Evolutionary conservation across 1,140 invertebrate species (phyloP).

Genomic region (Rhizoglyphus robini): DNA sequence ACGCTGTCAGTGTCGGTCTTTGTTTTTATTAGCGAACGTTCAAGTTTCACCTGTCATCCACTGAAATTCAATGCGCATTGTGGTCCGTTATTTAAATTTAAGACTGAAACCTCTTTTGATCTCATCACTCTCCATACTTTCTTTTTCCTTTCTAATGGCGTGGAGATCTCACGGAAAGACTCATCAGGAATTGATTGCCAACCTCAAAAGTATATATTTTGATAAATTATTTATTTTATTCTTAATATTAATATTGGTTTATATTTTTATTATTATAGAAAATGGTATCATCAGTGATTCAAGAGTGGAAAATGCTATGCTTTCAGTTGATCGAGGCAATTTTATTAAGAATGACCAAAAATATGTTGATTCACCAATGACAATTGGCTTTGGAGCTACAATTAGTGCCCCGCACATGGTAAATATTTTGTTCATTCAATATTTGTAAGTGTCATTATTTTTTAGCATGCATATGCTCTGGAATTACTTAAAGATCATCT

Average conservation of each 20-base stretch:
- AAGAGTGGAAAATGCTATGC: slow-evolving; percentile 67
- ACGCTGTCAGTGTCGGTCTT: no score
- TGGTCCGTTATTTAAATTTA: no score
- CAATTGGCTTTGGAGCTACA: slow-evolving; percentile 75
- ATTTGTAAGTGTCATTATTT: background rate
- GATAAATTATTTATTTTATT: background rate
- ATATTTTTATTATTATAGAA: slow-evolving; percentile 38
- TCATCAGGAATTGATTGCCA: slow-evolving; percentile 67
- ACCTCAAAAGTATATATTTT: slow-evolving; percentile 54
- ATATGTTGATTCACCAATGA: slow-evolving; percentile 78
- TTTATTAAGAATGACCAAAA: slow-evolving; percentile 51
- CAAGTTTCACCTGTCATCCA: no score
- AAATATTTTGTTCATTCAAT: slow-evolving; percentile 26
- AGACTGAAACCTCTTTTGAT: no score
- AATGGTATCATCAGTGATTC: slow-evolving; percentile 69
- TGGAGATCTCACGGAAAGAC: slow-evolving; percentile 67
- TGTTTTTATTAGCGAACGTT: no score
- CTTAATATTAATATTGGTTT: background rate
- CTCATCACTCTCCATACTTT: no score
- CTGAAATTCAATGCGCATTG: no score
- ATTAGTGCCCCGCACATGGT: slow-evolving; percentile 96
- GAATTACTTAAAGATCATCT: slow-evolving; percentile 73
- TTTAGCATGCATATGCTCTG: slow-evolving; percentile 80
- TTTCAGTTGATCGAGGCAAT: slow-evolving; percentile 63
- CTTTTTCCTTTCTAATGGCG: slow-evolving; percentile 34